phyloP scores from a whole-genome alignment of 2,888 invertebrate species.

The Ichneumoninae sp. region DNA sequence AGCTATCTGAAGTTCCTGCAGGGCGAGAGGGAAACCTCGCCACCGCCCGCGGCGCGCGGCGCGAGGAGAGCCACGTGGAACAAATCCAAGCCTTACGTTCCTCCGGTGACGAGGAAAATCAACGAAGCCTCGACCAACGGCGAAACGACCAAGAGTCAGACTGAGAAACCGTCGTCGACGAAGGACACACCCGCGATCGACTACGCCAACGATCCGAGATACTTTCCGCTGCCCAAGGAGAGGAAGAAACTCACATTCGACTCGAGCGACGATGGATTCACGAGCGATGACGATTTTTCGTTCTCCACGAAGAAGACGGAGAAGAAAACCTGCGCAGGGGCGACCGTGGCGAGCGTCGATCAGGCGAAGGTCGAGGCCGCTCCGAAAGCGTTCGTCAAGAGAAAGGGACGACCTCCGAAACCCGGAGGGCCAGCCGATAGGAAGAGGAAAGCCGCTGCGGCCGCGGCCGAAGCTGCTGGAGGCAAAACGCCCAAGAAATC shows the following conservation, averaged over 20 bases:
- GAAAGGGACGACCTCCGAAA: slow-evolving; percentile 84
- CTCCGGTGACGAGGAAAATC: slow-evolving; percentile 73
- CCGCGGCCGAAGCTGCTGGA: slow-evolving; percentile 74
- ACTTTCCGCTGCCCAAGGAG: slow-evolving; percentile 90
- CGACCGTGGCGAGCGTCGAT: slow-evolving; percentile 37
- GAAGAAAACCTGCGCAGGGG: slow-evolving; percentile 47
- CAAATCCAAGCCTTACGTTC: slow-evolving; percentile 83
- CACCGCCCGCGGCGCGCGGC: slow-evolving; percentile 89
- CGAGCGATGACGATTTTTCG: slow-evolving; percentile 86
- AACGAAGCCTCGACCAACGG: slow-evolving; percentile 72
- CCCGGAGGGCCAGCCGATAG: slow-evolving; percentile 84
- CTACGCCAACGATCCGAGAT: slow-evolving; percentile 88
- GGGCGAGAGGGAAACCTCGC: slow-evolving; percentile 93
- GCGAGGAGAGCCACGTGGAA: slow-evolving; percentile 89
- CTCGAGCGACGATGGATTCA: slow-evolving; percentile 88
- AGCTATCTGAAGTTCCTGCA: slow-evolving; percentile 94
- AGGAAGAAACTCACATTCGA: slow-evolving; percentile 89
- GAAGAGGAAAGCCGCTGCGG: slow-evolving; percentile 83
- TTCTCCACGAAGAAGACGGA: slow-evolving; percentile 78
- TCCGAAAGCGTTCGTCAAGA: slow-evolving; percentile 77
- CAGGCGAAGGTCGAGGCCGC: slow-evolving; percentile 53
- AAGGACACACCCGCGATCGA: slow-evolving; percentile 85
- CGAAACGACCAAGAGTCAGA: slow-evolving; percentile 68
- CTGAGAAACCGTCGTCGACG: slow-evolving; percentile 78
- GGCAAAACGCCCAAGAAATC: slow-evolving; percentile 83